Conservation (phyloP, 2,797 vertebrate species). For the Trachurus trachurus region DNA sequence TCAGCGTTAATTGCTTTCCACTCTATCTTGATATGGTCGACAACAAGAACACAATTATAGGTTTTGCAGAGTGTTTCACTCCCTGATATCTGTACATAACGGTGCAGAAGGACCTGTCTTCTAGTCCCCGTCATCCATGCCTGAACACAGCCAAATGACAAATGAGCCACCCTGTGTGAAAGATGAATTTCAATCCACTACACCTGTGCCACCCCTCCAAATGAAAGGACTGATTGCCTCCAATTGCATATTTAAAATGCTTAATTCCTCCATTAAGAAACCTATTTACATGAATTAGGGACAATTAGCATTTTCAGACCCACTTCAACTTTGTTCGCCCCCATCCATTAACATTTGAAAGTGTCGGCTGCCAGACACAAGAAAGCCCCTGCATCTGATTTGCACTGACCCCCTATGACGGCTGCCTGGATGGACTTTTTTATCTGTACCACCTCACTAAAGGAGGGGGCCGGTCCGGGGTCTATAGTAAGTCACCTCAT, state of each 20-base stretch:
- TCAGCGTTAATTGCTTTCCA: conserved; percentile 71
- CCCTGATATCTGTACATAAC: conserved; percentile 68
- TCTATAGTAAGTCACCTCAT: conserved; percentile 79
- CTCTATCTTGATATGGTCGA: conserved; percentile 68
- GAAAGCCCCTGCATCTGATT: conserved; percentile 89
- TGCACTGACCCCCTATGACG: conserved; percentile 81
- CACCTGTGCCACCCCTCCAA: conserved; percentile 88
- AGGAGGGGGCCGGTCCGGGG: conserved; percentile 66
- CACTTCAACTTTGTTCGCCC: conserved; percentile 91
- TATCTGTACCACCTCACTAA: conserved; percentile 69
- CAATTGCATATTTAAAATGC: conserved; percentile 89
- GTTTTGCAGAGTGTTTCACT: conserved; percentile 65
- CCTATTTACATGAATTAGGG: conserved; percentile 90
- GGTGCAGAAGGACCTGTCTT: conserved; percentile 65
- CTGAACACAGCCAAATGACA: conserved; percentile 86
- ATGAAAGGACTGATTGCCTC: conserved; percentile 89
- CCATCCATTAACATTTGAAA: conserved; percentile 93
- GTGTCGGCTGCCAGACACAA: conserved; percentile 92
- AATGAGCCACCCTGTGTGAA: conserved; percentile 85
- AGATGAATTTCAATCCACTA: conserved; percentile 89
- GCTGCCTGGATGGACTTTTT: conserved; percentile 75
- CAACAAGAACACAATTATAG: conserved; percentile 74
- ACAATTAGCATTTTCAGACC: conserved; percentile 91
- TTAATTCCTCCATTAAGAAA: conserved; percentile 90
- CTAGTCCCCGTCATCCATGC: conserved; percentile 79